Percentiles rank a stretch among this genome's conserved stretches.
These are phyloP conservation scores for Tolmerus cingulatus DNA, from an alignment of 2,888 invertebrate genomes.

Conservation along the genomic window DNA sequence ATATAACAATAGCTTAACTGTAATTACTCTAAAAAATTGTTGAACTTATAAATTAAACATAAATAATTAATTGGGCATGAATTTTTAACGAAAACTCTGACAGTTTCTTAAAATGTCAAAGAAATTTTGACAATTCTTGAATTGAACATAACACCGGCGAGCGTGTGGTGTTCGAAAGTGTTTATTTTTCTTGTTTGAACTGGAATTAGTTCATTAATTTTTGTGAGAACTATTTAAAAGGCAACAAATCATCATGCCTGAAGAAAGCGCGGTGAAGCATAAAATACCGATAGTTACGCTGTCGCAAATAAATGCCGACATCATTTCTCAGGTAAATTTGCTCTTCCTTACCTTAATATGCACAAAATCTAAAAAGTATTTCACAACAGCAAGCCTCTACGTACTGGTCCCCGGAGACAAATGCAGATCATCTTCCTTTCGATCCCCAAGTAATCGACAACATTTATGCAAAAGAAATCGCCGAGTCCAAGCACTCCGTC, in stretches of 20 bases:
- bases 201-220: not conserved
- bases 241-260: not conserved
- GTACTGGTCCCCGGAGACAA: conserved; percentile 91
- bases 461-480: conserved; percentile 87
- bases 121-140: not conserved
- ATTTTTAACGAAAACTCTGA: not conserved
- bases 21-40: too few relatives aligned
- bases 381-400: conserved; percentile 81
- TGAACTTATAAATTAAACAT: too few relatives aligned
- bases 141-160: not conserved
- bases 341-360: not conserved
- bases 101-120: not conserved
- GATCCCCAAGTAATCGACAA: conserved; percentile 84
- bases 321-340: conserved; percentile 80
- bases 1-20: too few relatives aligned
- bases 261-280: not conserved
- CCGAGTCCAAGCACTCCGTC: conserved; percentile 80
- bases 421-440: conserved; percentile 75
- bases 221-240: not conserved
- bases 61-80: not conserved
- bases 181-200: not conserved
- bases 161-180: not conserved
- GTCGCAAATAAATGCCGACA: conserved; percentile 89
- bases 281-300: conserved; percentile 68
- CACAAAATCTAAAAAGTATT: not conserved